Evolutionary conservation across 2,797 vertebrate genomes (phyloP).

Genomic region (Scarus forsteni): DNA sequence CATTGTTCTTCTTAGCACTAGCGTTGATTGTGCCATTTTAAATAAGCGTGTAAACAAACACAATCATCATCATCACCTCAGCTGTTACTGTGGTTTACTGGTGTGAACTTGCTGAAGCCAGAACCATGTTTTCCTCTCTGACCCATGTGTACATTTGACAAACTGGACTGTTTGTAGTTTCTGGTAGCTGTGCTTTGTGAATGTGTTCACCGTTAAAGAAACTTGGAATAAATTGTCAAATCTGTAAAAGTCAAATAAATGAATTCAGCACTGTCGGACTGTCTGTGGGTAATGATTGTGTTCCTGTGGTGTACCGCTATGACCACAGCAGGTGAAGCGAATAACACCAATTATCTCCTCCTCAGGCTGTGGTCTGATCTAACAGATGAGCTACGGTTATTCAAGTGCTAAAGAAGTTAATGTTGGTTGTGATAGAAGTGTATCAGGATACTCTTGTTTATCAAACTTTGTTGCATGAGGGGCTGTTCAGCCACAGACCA

Average conservation of each 20-base stretch:
- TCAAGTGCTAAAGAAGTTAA: no score
- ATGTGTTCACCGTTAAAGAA: slow-evolving; percentile 89
- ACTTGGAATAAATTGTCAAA: slow-evolving; percentile 86
- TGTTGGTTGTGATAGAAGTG: no score
- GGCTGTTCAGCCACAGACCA: no score
- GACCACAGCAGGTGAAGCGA: no score
- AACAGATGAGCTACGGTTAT: no score
- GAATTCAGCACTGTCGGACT: slow-evolving; percentile 74
- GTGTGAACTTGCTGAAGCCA: slow-evolving; percentile 39
- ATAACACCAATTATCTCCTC: no score
- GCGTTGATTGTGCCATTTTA: slow-evolving; percentile 56
- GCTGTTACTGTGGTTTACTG: slow-evolving; percentile 48
- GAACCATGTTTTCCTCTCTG: slow-evolving; percentile 53
- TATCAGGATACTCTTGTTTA: no score
- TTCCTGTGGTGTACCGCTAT: no score
- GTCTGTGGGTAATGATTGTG: slow-evolving; percentile 1
- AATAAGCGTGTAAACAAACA: slow-evolving; percentile 36
- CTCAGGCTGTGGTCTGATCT: no score
- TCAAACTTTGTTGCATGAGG: no score
- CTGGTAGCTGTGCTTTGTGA: slow-evolving; percentile 91
- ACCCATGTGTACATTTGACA: slow-evolving; percentile 75
- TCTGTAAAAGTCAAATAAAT: slow-evolving; percentile 87
- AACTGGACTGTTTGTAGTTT: slow-evolving; percentile 87
- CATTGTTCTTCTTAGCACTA: slow-evolving; percentile 63
- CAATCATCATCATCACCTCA: slow-evolving; percentile 14